Percentiles rank a stretch among this genome's conserved stretches.
Conservation (phyloP, 2,797 vertebrate species). For the Crocidura indochinensis region DNA sequence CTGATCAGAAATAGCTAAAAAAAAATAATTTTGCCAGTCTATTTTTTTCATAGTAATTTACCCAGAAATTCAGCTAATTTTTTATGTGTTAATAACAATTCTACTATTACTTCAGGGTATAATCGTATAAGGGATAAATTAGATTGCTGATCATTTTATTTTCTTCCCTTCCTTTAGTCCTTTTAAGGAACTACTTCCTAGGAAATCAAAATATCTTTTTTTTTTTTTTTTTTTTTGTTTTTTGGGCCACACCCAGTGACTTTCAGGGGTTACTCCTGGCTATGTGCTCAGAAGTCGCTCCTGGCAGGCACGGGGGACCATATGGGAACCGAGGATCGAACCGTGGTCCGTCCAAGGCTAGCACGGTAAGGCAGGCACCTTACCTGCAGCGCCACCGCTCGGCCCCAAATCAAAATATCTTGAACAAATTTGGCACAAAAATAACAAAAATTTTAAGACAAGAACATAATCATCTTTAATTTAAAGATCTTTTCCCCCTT, state of each 20-base stretch:
- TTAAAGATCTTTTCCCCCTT: slow-evolving; percentile 1
- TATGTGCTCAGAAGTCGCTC: too few relatives aligned
- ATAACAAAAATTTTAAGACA: slow-evolving; percentile 40
- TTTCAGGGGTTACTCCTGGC: too few relatives aligned
- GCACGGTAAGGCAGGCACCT: too few relatives aligned
- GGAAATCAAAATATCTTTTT: background rate
- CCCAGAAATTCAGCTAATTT: background rate
- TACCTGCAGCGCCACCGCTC: too few relatives aligned
- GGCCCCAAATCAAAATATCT: background rate
- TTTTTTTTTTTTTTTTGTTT: too few relatives aligned
- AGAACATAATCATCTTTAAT: slow-evolving; percentile 35
- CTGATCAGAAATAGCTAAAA: slow-evolving; percentile 11
- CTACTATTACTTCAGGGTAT: background rate
- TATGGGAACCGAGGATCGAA: too few relatives aligned
- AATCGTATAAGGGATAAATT: background rate
- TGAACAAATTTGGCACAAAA: slow-evolving; percentile 16
- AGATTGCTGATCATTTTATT: slow-evolving; percentile 18
- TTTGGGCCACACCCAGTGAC: too few relatives aligned
- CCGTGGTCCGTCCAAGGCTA: too few relatives aligned
- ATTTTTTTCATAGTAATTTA: slow-evolving; percentile 48
- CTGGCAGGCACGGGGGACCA: too few relatives aligned
- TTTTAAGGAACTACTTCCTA: slow-evolving; percentile 6
- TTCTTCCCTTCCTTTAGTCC: slow-evolving; percentile 44
- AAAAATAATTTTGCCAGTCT: slow-evolving; percentile 10
- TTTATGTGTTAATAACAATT: slow-evolving; percentile 15